Percentiles rank a stretch among this genome's conserved stretches.
Conservation (phyloP, 2,797 vertebrate species). For the Anomalospiza imberbis region DNA sequence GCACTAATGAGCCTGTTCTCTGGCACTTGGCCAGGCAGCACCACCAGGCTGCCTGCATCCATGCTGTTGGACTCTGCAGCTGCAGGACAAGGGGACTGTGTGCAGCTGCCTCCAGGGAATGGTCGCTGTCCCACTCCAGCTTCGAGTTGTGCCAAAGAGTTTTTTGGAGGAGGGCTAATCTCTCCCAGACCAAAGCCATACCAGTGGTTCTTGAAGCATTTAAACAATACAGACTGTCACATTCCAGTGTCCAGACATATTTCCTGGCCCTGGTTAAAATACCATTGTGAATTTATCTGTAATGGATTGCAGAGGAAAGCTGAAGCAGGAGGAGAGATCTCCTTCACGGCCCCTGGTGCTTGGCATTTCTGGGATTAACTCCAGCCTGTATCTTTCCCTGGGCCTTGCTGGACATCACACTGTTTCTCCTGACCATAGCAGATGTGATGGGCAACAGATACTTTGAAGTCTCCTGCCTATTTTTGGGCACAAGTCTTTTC, state of each 20-base stretch:
- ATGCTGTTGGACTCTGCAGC: not conserved
- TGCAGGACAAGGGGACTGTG: not conserved
- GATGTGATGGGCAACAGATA: not conserved
- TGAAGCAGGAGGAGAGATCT: not conserved
- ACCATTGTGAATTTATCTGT: not conserved
- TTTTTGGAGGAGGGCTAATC: not conserved
- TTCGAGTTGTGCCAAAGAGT: fast-evolving
- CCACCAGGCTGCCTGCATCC: not conserved
- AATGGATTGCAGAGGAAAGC: not conserved
- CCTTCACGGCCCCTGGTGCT: not conserved
- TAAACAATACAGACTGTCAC: not conserved
- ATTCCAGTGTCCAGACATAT: not conserved
- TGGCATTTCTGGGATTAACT: not conserved
- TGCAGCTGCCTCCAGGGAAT: not conserved
- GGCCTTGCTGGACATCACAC: not conserved
- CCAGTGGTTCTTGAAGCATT: not conserved
- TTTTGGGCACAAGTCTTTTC: not conserved
- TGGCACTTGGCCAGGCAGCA: not conserved
- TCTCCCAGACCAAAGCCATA: not conserved
- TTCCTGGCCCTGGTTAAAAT: not conserved
- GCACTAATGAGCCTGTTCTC: not conserved
- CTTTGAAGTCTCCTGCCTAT: not conserved
- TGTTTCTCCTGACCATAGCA: not conserved
- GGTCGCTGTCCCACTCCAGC: fast-evolving
- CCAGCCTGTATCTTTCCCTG: not conserved